These are phyloP conservation scores for Montipora capitata DNA, from an alignment of 92 coral and sea anemone species.

Conservation along the genomic window DNA sequence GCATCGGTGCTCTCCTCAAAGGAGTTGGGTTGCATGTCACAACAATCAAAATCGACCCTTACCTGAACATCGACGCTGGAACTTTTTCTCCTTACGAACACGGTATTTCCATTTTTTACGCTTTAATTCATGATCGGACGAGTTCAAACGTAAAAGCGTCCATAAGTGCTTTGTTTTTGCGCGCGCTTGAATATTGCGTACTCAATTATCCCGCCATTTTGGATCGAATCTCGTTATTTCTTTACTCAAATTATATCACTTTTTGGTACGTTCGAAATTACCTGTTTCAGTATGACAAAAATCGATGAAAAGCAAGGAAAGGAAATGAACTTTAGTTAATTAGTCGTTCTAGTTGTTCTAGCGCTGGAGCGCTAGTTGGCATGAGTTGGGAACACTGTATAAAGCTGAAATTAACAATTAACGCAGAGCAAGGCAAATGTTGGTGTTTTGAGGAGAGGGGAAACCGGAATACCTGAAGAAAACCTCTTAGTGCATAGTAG, in stretches of 20 bases:
- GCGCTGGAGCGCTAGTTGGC: too few species aligned
- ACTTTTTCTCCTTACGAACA: constrained; percentile 99
- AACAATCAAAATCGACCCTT: constrained; percentile 97
- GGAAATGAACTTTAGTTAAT: too few species aligned
- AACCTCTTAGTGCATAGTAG: too few species aligned
- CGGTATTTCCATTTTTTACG: constrained; percentile 63
- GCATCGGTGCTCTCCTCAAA: constrained; percentile 94
- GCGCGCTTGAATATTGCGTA: constrained; percentile 7
- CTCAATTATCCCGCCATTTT: constrained; percentile 29
- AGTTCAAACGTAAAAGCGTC: background rate
- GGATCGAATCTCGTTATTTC: too few species aligned
- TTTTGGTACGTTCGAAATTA: background rate
- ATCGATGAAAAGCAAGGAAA: background rate
- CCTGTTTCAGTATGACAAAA: background rate
- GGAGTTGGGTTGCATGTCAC: constrained; percentile 94
- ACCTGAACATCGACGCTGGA: constrained; percentile 98
- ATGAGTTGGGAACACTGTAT: too few species aligned
- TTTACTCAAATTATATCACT: too few species aligned
- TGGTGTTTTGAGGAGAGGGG: too few species aligned
- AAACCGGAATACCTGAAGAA: too few species aligned
- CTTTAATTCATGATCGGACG: background rate
- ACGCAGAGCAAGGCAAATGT: too few species aligned
- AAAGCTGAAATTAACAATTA: too few species aligned
- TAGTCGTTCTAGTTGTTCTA: too few species aligned
- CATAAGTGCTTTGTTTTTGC: too few species aligned